Evolutionary conservation across 2,113 vertebrate genomes (phyloP), one percentile per base, ranked within the genome.

Genomic region (Microcebus jonahi): DNA sequence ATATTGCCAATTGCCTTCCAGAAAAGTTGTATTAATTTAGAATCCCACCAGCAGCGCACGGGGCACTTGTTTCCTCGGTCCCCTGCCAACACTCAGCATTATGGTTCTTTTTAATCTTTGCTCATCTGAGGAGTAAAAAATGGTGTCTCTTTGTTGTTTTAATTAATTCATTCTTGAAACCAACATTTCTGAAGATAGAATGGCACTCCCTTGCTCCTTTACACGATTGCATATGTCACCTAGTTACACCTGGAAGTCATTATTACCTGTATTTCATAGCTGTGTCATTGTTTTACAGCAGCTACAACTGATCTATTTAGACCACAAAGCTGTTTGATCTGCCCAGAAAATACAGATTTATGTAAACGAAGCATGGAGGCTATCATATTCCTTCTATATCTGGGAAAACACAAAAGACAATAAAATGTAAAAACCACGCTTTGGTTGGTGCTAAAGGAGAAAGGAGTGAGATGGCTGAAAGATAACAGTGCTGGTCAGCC

Each of bases 401-500:
- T 86, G 68, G 86, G 42, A 96, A 97, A 93, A 97, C 4, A 94
- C 9, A 91, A 91, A 75, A 96, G 87, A 73, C 13, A 50, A 91
- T 71, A 65, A 68, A 89, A 15, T n/a, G 96, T 95, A 71, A 94
- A 86, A 45, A 0, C 89, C 15, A 4, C 36, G 13, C 39, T 57
- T 80, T 73, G 95, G 86, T 93, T 71, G 0, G 48, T 53, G 53
- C 50, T 31, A 50, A 48, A 68, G 50, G 80, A 88, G 48, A 45
- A 15, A 45, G 45, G 90, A 79, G 14, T 18, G 67, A 70, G 89
- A n/a, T 53, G 91, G 77, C 90, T 86, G 97, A 96, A 97, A 98
- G 97, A 81, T 21, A 95, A 93, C 27, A 15, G 97, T 98, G 96
- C 95, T 98, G 98, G 99, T 98, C 98, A 98, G 67, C 89, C 94